Evolutionary conservation across 2,888 invertebrate species (phyloP).

Genomic region (Cremastobaeus sp.): DNA sequence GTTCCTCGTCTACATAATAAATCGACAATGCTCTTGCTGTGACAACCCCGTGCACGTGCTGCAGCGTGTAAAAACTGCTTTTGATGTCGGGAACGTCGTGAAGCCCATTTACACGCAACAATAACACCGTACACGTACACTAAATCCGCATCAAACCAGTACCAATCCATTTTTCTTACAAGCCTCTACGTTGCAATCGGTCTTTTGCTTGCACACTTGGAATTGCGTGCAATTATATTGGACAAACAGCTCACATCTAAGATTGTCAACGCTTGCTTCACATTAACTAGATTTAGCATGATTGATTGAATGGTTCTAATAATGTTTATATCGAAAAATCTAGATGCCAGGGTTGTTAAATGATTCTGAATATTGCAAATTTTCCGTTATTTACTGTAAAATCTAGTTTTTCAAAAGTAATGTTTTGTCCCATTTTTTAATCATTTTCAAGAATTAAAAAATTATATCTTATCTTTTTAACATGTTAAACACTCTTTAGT

Average conservation of each 20-base stretch:
- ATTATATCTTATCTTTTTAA: too few relatives aligned
- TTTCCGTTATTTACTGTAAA: too few relatives aligned
- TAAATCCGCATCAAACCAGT: constrained; percentile 40
- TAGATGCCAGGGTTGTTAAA: too few relatives aligned
- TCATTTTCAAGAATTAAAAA: too few relatives aligned
- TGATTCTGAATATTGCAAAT: too few relatives aligned
- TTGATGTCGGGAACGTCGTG: constrained; percentile 20
- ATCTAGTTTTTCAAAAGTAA: too few relatives aligned
- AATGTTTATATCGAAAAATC: too few relatives aligned
- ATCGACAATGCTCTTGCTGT: constrained; percentile 13
- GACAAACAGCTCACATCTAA: constrained; percentile 31
- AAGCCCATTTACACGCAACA: constrained; percentile 43
- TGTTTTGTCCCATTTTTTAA: too few relatives aligned
- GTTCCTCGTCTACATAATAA: neutral
- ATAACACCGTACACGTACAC: constrained; percentile 35
- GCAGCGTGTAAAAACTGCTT: constrained; percentile 43
- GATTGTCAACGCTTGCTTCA: constrained; percentile 22
- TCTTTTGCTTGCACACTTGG: constrained; percentile 20
- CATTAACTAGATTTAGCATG: constrained; percentile 34
- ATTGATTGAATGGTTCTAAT: constrained; percentile 16
- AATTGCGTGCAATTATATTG: constrained; percentile 32
- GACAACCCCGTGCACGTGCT: constrained; percentile 39
- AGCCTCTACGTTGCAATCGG: constrained; percentile 22
- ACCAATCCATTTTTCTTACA: constrained; percentile 23
- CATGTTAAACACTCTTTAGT: too few relatives aligned